Base-by-base conservation (phyloP, 2,888 invertebrate species). In the Polyommatus icarus region DNA sequence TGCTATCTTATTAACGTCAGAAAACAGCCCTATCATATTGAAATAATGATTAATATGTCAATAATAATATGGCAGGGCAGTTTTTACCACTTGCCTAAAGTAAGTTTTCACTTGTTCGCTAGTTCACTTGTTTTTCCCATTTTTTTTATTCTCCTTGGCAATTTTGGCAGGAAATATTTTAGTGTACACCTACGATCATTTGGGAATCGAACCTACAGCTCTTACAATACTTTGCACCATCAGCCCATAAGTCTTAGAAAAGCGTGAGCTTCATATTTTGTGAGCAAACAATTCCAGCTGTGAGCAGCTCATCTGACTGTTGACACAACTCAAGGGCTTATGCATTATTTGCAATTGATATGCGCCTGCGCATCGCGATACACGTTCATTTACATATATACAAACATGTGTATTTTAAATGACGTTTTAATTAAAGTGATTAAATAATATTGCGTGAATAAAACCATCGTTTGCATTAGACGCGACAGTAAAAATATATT, bases 311-410 rank as follows among this genome's bases (percentile, higher is more conserved):
- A 54, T 54, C 54, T 54, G 18, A 7, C 7, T 40, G 72, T 72
- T 72, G 36, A 72, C 40, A 40, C 72, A 72, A 7, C 72, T 72
- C 72, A 72, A 72, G 72, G 72, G 20, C 72, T 72, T 40, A 72
- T 72, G 18, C 36, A 72, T 72, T 72, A 72, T 40, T 72, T 72
- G 40, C 72, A 72, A 72, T 72, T 72, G 72, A 72, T n/a, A 72
- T 72, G 72, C 72, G 72, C 72, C 3, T 7, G 20, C 29, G 67
- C 67, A 67, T 36, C 71, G 12, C 20, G 20, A 8, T 36, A 40
- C 36, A 32, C 67, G 67, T 67, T 67, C 24, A 32, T 67, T 67
- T 67, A 67, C 29, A 29, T 32, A 24, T 6, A 67, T 29, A 67
- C 18, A 67, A 29, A 12, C 24, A 67, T 29, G 29, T 67, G 32